Base-by-base conservation (phyloP, 2,797 vertebrate species). In the Benthosema pterotum region DNA sequence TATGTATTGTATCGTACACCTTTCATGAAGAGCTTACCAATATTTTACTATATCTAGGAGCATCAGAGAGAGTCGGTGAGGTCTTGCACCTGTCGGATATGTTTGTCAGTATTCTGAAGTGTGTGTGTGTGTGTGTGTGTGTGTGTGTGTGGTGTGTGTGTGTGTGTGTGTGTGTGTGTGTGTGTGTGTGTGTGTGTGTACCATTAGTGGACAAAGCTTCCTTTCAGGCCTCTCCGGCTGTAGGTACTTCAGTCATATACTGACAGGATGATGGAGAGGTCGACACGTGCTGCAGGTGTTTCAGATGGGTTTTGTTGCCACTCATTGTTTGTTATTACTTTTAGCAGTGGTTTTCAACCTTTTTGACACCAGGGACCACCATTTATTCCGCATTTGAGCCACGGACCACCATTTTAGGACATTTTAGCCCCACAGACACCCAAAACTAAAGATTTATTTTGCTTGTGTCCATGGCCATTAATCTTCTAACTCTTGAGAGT, bases 41-140 rank as follows among this genome's bases (percentile, higher is more conserved):
- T 90, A 85, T 88, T 89, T 91, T 59, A 88, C 63, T 67, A 42
- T 6, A 32, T 79, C 28, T 77, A 80, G 80, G 74, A 79, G 59
- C 67, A 54, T 79, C 67, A 60, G 50, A 54, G 63, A 48, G 65
- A 62, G 49, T 52, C 69, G 67, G 58, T 38, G 50, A 68, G 67
- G 58, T 63, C 16, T 25, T 57, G 50, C 46, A n/a, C 71, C 38
- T 63, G 18, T 70, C 57, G n/a, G n/a, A n/a, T n/a, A n/a, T 67
- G 38, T 64, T 55, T 58, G 69, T 78, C 67, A 59, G 19, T 68
- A 67, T 77, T 57, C 28, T 60, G 52, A 82, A 76, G 63, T 75
- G 61, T 65, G 54, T 74, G 49, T 78, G 69, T 60, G n/a, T n/a
- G 63, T 75, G 61, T 65, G 54, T 74, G 49, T 78, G 69, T 60